These are phyloP conservation scores for Vanessa atalanta DNA, from an alignment of 1,140 invertebrate species.

Conservation along the genomic window DNA sequence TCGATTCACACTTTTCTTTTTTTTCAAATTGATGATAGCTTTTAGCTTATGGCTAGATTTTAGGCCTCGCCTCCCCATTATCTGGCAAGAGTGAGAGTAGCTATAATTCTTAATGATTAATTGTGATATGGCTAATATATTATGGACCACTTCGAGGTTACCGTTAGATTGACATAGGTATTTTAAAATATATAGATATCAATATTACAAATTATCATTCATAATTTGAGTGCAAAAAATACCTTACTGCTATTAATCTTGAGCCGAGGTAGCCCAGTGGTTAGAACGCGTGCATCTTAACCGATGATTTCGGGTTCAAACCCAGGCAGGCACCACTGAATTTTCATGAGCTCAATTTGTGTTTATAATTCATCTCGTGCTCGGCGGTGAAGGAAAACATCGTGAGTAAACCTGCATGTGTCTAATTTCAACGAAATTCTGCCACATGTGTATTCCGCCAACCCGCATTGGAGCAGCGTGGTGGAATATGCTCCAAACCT, in stretches of 20 bases:
- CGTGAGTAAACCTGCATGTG: too few relatives aligned
- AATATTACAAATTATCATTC: background rate
- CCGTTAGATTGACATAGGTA: slow-evolving; percentile 7
- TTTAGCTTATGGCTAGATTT: slow-evolving; percentile 1
- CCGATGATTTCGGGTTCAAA: too few relatives aligned
- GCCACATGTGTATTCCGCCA: too few relatives aligned
- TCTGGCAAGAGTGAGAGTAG: background rate
- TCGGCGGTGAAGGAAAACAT: too few relatives aligned
- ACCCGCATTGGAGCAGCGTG: too few relatives aligned
- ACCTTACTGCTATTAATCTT: background rate
- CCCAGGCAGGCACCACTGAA: too few relatives aligned
- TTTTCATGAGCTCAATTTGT: too few relatives aligned
- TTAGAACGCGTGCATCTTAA: too few relatives aligned
- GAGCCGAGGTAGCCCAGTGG: too few relatives aligned
- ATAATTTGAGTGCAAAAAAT: background rate
- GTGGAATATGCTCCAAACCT: too few relatives aligned
- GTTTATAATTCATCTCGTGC: too few relatives aligned
- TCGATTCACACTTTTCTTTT: background rate
- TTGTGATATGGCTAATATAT: slow-evolving; percentile 19
- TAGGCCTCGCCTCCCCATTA: slow-evolving; percentile 7
- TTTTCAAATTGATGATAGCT: slow-evolving; percentile 3
- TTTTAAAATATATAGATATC: background rate
- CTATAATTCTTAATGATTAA: slow-evolving; percentile 20
- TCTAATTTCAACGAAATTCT: too few relatives aligned
- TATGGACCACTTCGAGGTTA: background rate